A percentile compares a stretch with the other conserved stretches of the same genome.
Evolutionary conservation across 2,797 vertebrate genomes (phyloP).

Genomic region (Oryzias sinensis): DNA sequence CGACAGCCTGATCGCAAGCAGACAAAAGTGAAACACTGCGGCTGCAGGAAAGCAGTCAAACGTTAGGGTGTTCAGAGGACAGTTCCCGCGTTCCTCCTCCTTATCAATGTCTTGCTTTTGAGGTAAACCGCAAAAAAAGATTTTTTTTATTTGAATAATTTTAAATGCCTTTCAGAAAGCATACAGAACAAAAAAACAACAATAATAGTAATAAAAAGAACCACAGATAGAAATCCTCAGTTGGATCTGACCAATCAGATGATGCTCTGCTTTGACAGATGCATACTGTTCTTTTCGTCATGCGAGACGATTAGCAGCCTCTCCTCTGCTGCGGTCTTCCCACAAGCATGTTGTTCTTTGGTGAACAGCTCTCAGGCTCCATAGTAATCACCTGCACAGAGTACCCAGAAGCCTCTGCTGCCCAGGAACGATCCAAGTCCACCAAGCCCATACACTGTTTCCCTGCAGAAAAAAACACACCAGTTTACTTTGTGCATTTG

Average conservation of each 20-base stretch:
- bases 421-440: constrained; percentile 92
- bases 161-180: not conserved
- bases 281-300: constrained; percentile 28
- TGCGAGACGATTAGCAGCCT: constrained; percentile 16
- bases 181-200: not conserved
- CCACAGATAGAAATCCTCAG: constrained; percentile 11
- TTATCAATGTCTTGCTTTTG: too few relatives aligned
- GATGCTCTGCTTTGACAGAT: constrained; percentile 7
- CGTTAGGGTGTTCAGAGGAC: not conserved
- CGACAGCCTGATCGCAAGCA: constrained; percentile 47
- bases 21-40: constrained; percentile 12
- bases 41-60: constrained; percentile 4
- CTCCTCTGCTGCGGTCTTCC: constrained; percentile 59
- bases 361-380: constrained; percentile 95
- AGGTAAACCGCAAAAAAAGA: too few relatives aligned
- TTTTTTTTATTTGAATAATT: too few relatives aligned
- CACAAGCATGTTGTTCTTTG: constrained; percentile 97
- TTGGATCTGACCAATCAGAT: constrained; percentile 15
- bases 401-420: constrained; percentile 86
- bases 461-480: constrained; percentile 54
- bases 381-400: constrained; percentile 88
- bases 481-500: not conserved
- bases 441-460: constrained; percentile 96
- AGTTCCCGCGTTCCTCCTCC: too few relatives aligned
- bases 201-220: too few relatives aligned